These are phyloP conservation scores for Allobates femoralis DNA, from an alignment of 2,797 vertebrate genomes.

Conservation along the genomic window DNA sequence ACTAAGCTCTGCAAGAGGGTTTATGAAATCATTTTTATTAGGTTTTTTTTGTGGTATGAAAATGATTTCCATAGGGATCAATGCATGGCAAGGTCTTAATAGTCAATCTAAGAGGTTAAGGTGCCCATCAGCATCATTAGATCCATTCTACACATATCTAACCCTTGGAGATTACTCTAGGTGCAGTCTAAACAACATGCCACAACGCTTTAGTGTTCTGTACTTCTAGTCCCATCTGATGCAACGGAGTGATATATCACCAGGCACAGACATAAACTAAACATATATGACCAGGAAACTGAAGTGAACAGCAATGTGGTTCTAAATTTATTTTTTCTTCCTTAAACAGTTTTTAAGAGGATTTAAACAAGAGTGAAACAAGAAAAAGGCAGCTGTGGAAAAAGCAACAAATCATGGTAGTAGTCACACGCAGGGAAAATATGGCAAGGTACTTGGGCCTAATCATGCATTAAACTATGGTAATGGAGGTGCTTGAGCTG, in stretches of 20 bases:
- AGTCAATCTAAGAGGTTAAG: neutral
- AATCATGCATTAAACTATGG: neutral
- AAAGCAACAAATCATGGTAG: slow-evolving; percentile 68
- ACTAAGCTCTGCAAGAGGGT: too few species aligned
- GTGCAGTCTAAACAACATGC: slow-evolving; percentile 35
- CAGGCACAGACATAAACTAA: slow-evolving; percentile 39
- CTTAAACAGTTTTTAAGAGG: slow-evolving; percentile 67
- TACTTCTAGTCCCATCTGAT: slow-evolving; percentile 22
- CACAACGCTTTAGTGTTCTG: slow-evolving; percentile 16
- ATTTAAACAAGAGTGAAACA: slow-evolving; percentile 61
- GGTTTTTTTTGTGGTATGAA: neutral
- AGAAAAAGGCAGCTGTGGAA: slow-evolving; percentile 68
- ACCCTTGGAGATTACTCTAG: neutral
- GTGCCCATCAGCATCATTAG: slow-evolving; percentile 6
- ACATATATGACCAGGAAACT: slow-evolving; percentile 52
- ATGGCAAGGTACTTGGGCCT: neutral
- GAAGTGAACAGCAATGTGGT: slow-evolving; percentile 47
- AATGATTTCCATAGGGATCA: neutral
- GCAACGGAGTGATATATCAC: slow-evolving; percentile 30
- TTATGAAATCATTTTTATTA: neutral
- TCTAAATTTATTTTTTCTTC: slow-evolving; percentile 62
- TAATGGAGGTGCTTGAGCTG: slow-evolving; percentile 15
- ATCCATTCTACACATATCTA: neutral
- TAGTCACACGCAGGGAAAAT: slow-evolving; percentile 49
- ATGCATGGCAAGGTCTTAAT: neutral